Evolutionary conservation across 2,888 invertebrate genomes (phyloP), one percentile per base, ranked within the genome.

Genomic region (Cataglyphis rosenhaueri): DNA sequence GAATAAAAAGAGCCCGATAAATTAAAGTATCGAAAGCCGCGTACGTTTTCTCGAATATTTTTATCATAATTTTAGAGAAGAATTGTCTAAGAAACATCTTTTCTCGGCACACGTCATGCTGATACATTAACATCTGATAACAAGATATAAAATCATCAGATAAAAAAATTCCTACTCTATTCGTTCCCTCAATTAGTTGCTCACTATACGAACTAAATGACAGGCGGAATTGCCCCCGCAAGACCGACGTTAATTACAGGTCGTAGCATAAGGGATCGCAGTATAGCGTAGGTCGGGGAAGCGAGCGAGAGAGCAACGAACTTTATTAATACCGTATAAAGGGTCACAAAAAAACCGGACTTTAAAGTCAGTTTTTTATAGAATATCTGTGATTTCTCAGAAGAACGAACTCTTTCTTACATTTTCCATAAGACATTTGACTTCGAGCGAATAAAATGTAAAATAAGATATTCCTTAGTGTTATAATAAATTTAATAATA

Each of bases 281-380:
- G 35, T 32, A 75, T 61, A 57, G 21, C 70, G 57, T 32, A 62
- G 35, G 41, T 61, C 25, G 70, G 62, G 76, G 38, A 64, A 48
- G 70, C 81, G 82, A 35, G 81, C 57, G 64, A 86, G 79, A 87
- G 86, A 70, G 61, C 83, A 73, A 84, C 68, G 81, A 84, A 85
- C 86, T 61, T 85, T 32, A 61, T 48, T 78, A 62, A 65, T 66
- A 71, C 21, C 55, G 73, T 64, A 83, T 35, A 75, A 76, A 59
- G 64, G 57, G 52, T 71, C 73, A 44, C 83, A 83, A 88, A 83
- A 83, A 71, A 75, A 12, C 5, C 76, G 21, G 76, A 85, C 70
- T 61, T 86, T 59, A 12, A 25, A 1, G 25, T 18, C 70, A 38
- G 12, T 15, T 21, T 32, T 29, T 74, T 32, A 48, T 4, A 9